Conservation (phyloP, 2,113 vertebrate genomes). For the Lophochroa leadbeateri region DNA sequence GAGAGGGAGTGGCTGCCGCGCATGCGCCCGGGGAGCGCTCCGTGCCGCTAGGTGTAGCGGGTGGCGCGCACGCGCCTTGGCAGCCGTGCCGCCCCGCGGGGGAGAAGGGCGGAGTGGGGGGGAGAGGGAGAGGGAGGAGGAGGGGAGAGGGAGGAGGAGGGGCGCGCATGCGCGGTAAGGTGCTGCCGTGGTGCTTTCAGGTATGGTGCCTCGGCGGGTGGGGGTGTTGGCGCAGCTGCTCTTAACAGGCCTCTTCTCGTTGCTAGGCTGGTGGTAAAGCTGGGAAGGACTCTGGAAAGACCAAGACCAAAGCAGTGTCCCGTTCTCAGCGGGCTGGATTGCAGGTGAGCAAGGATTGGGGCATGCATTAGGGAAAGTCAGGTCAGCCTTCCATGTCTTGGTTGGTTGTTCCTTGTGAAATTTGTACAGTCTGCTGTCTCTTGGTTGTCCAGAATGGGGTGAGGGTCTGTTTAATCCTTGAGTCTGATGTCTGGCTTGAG, state of each 20-base stretch:
- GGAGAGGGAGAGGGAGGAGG: neutral
- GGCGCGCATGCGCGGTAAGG: neutral
- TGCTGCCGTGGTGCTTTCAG: neutral
- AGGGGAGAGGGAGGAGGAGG: neutral
- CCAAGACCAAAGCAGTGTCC: slow-evolving; percentile 96
- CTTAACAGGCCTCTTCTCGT: neutral
- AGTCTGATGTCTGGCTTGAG: neutral
- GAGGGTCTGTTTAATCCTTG: neutral
- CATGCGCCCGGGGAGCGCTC: neutral
- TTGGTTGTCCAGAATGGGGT: rapidly evolving
- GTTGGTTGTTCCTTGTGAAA: neutral
- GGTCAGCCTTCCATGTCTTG: rapidly evolving
- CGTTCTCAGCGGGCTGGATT: slow-evolving; percentile 95
- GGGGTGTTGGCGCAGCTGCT: neutral
- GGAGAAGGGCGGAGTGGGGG: no score
- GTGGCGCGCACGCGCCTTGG: neutral
- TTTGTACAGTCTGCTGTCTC: rapidly evolving
- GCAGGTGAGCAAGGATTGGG: slow-evolving; percentile 80
- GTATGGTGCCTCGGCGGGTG: neutral
- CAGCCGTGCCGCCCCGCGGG: rapidly evolving
- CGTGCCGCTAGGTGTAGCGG: neutral
- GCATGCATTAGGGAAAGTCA: rapidly evolving
- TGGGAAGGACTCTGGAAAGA: slow-evolving; percentile 96
- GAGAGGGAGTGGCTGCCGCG: slow-evolving; percentile 22
- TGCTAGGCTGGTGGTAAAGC: slow-evolving; percentile 94